Conservation (phyloP, 2,797 vertebrate genomes). For the Corythornis leucogaster region DNA sequence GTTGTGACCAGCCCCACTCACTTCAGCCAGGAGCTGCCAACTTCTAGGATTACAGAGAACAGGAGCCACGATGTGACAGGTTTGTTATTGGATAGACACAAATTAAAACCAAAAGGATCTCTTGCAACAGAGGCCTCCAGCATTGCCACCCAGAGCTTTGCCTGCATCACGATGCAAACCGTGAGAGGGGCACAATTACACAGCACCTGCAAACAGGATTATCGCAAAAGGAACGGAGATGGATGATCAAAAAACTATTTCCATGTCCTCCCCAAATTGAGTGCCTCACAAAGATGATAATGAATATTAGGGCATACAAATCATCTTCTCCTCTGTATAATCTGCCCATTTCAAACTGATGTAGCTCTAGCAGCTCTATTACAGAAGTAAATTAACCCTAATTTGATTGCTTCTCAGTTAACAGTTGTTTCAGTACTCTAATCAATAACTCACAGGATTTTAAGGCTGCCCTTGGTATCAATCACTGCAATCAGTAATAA, state of each 20-base stretch:
- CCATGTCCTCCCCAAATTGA: background rate
- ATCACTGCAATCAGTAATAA: constrained; percentile 2
- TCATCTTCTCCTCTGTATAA: background rate
- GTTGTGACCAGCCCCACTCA: background rate
- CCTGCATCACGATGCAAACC: rapidly evolving
- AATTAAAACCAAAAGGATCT: background rate
- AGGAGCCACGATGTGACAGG: background rate
- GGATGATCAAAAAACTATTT: background rate
- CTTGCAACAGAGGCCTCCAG: background rate
- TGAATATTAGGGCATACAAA: background rate
- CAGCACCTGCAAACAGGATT: background rate
- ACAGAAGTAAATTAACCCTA: constrained; percentile 41
- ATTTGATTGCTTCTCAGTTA: constrained; percentile 21
- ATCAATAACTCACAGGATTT: constrained; percentile 44
- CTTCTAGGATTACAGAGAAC: background rate
- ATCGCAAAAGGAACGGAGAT: rapidly evolving
- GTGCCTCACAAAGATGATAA: background rate
- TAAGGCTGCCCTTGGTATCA: constrained; percentile 1
- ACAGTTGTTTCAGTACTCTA: background rate
- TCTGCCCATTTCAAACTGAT: background rate
- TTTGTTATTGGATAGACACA: background rate
- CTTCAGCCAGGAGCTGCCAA: background rate
- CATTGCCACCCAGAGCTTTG: background rate
- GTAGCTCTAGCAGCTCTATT: background rate
- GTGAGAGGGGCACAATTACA: background rate